Conservation (phyloP, 2,888 invertebrate species). For the Scaptodrosophila latifasciaeformis region DNA sequence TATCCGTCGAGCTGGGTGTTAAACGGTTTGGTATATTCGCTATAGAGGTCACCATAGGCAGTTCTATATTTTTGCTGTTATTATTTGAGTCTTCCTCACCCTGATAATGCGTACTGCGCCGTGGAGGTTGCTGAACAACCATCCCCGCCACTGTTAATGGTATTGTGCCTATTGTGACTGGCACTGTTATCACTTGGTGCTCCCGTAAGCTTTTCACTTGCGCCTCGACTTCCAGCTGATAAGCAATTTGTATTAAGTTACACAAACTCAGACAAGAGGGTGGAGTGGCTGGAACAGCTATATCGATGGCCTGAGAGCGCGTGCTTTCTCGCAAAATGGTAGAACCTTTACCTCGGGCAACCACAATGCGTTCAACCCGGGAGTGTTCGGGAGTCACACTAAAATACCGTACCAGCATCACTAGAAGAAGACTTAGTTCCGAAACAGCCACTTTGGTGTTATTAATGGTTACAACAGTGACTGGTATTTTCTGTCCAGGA, state of each 20-base stretch:
- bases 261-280: constrained; percentile 68
- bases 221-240: constrained; percentile 69
- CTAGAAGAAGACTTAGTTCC: constrained; percentile 52
- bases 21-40: constrained; percentile 21
- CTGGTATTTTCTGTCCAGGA: constrained; percentile 69
- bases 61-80: constrained; percentile 35
- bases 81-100: neutral
- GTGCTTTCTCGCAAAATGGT: constrained; percentile 55
- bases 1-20: constrained; percentile 22
- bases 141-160: constrained; percentile 51
- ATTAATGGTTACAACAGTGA: constrained; percentile 77
- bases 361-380: constrained; percentile 60
- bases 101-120: constrained; percentile 49
- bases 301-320: constrained; percentile 50
- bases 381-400: constrained; percentile 48
- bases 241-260: constrained; percentile 67
- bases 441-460: constrained; percentile 74
- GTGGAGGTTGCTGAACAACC: constrained; percentile 51
- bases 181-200: constrained; percentile 66
- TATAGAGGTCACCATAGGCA: constrained; percentile 44
- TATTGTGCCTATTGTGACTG: constrained; percentile 72
- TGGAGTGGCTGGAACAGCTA: constrained; percentile 71
- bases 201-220: constrained; percentile 54
- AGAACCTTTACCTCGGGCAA: constrained; percentile 54
- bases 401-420: constrained; percentile 66